phyloP scores from a whole-genome alignment of 2,113 vertebrate genomes.

The Etia nguti region DNA sequence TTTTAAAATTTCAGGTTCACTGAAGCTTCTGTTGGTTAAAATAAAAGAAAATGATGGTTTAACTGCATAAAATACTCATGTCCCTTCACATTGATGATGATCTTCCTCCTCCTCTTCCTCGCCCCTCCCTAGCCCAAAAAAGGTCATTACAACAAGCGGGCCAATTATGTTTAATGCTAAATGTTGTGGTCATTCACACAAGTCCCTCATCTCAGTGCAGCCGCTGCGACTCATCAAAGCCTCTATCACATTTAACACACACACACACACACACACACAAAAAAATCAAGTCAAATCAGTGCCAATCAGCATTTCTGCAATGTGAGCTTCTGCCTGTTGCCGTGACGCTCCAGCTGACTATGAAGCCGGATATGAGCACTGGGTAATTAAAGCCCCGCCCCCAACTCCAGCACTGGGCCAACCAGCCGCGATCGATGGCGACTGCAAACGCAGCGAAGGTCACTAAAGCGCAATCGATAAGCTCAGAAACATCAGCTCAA shows the following conservation, averaged over 20 bases:
- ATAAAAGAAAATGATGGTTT: not conserved
- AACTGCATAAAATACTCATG: not conserved
- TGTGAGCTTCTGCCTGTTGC: not conserved
- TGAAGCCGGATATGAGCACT: not conserved
- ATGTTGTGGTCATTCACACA: constrained; percentile 1
- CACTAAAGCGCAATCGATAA: not conserved
- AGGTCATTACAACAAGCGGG: not conserved
- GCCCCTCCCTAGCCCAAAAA: not conserved
- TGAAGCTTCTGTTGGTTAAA: not conserved
- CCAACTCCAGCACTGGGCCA: not conserved
- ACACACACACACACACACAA: not conserved
- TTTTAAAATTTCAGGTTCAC: not conserved
- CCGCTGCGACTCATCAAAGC: not conserved
- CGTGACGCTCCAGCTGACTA: not conserved
- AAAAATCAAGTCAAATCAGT: not conserved
- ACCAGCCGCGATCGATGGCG: not conserved
- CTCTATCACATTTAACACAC: not conserved
- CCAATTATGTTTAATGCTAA: constrained; percentile 26
- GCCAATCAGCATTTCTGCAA: constrained; percentile 6
- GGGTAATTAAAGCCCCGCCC: constrained; percentile 16
- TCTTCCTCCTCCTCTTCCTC: not conserved
- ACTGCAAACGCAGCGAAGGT: not conserved
- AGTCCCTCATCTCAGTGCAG: not conserved
- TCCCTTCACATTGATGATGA: too few relatives aligned
- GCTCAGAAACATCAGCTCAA: too few relatives aligned